Evolutionary conservation across 2,888 invertebrate genomes (phyloP).

Genomic region (Monoplex corrugatus): DNA sequence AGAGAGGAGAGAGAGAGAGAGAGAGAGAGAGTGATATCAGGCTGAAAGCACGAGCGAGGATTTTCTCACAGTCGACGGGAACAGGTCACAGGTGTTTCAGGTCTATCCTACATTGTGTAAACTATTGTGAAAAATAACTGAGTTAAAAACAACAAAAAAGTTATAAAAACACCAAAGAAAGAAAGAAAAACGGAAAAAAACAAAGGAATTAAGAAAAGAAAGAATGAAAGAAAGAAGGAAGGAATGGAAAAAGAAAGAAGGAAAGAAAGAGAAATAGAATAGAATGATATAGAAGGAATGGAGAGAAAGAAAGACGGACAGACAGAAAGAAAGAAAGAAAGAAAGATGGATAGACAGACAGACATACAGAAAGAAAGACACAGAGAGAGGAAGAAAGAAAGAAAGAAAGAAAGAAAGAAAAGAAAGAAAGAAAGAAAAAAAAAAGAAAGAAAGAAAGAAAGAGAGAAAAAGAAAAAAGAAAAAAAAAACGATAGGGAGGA

Average conservation of each 20-base stretch:
- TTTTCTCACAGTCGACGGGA: too few relatives aligned
- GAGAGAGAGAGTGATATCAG: not conserved
- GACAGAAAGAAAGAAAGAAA: too few relatives aligned
- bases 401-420: not conserved
- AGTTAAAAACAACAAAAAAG: not conserved
- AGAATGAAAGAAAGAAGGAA: not conserved
- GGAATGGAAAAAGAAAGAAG: not conserved
- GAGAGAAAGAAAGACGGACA: too few relatives aligned
- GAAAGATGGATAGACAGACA: too few relatives aligned
- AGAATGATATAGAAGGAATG: not conserved
- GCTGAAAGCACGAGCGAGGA: not conserved
- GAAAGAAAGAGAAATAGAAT: not conserved
- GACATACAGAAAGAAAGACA: not conserved
- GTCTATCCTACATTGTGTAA: not conserved
- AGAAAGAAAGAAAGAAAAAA: not conserved
- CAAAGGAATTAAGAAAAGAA: too few relatives aligned
- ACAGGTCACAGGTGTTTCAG: not conserved
- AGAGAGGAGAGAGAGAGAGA: not conserved
- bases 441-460: not conserved
- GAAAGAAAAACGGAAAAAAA: too few relatives aligned
- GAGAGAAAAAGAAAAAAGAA: not conserved
- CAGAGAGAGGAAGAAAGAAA: not conserved
- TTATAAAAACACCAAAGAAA: too few relatives aligned
- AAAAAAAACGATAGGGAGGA: not conserved
- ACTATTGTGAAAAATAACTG: not conserved